Base-by-base conservation (phyloP, 2,797 vertebrate species). In the Clarias platycephalus region DNA sequence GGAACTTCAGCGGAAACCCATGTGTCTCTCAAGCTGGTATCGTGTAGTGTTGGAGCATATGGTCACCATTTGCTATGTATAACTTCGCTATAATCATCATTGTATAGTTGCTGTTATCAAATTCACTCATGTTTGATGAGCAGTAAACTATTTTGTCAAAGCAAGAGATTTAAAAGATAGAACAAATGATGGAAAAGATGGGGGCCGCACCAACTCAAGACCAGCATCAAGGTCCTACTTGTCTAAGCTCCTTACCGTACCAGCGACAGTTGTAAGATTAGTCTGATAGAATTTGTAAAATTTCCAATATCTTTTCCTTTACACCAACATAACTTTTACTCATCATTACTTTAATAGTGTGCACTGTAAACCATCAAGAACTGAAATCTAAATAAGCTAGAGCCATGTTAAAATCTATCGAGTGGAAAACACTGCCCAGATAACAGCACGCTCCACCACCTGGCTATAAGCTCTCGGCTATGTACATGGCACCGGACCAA, bases 401-500 rank as follows among this genome's bases (percentile, higher is more conserved):
- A n/a, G 16, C 71, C 71, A 26, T 53, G n/a, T 72, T 15, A 16
- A 6, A 49, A 53, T 44, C 3, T 44, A 71, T 44, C 0, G 18
- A 26, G 53, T 57, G 37, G 57, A 58, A 18, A 16, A 79, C 18
- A 10, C 31, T 62, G 5, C 72, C 1, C 13, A 20, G 24, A 40
- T 67, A 77, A 66, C 22, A 31, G 49, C 63, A 28, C 26, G 34
- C 76, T 44, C 63, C 16, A 18, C 57, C 80, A 83, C 68, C 70
- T 37, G 75, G 80, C 72, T 79, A 63, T n/a, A 49, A 10, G 13
- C 53, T 44, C 10, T 55, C 75, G 9, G 44, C 31, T 58, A 34
- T 57, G 76, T 22, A 80, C 37, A 80, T 88, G 85, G 76, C 87
- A 85, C 0, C 31, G 1, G 57, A 84, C 63, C 85, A 88, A 76